Conservation (phyloP, 2,113 vertebrate genomes). For the Peromyscus polionotus region DNA sequence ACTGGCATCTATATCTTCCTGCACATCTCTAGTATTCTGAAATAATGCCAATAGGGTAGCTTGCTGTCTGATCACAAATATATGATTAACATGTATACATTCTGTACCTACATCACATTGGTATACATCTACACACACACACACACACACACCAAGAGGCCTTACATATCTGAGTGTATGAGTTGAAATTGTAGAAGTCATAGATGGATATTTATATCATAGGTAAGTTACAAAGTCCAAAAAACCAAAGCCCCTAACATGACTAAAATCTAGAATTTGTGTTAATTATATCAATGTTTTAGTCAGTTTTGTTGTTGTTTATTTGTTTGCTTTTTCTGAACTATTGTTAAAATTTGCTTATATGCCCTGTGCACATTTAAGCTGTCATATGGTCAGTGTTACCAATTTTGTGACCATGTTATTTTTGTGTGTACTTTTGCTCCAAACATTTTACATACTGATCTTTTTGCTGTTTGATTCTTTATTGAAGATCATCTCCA, state of each 20-base stretch:
- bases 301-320: neutral
- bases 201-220: neutral
- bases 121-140: neutral
- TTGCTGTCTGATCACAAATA: neutral
- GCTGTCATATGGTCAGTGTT: neutral
- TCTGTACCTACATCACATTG: neutral
- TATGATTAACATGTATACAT: neutral
- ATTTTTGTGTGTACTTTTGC: neutral
- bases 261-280: neutral
- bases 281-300: neutral
- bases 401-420: neutral
- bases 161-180: neutral
- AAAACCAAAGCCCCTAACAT: neutral
- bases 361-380: neutral
- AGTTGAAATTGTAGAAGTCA: neutral
- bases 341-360: neutral
- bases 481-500: conserved; percentile 1
- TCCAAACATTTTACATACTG: neutral
- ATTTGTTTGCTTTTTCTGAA: neutral
- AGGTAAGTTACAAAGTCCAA: neutral
- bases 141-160: neutral
- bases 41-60: neutral
- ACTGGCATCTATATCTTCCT: neutral
- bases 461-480: neutral
- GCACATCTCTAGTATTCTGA: neutral